Percentiles rank a stretch among this genome's conserved stretches.
These are phyloP conservation scores for Plebejus melissa DNA, from an alignment of 2,888 invertebrate species.

Conservation along the genomic window DNA sequence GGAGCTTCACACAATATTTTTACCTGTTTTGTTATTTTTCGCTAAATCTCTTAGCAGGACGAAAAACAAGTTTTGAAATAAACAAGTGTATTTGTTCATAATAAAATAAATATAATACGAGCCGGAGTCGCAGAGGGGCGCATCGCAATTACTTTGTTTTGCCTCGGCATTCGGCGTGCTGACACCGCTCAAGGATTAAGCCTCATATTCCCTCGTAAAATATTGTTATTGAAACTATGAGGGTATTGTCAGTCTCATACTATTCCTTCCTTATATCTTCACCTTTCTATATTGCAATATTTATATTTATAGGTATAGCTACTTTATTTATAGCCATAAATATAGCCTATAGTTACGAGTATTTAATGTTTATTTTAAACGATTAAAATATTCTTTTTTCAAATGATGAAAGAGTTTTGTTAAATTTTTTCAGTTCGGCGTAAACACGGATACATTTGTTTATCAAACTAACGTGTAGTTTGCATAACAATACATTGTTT, in stretches of 20 bases:
- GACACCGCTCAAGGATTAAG: constrained; percentile 43
- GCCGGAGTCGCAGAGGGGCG: constrained; percentile 48
- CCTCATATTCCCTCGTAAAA: constrained; percentile 35
- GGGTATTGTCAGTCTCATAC: constrained; percentile 8
- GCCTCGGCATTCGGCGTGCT: constrained; percentile 39
- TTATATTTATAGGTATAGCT: too few species aligned
- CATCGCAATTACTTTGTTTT: constrained; percentile 69
- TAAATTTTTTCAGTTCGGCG: background rate
- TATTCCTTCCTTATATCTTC: background rate
- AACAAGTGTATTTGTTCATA: constrained; percentile 62
- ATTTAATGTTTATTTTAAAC: too few species aligned
- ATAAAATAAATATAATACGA: constrained; percentile 60
- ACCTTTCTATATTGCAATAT: background rate
- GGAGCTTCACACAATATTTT: background rate
- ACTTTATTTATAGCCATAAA: too few species aligned
- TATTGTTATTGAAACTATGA: constrained; percentile 28
- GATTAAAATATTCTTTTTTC: background rate
- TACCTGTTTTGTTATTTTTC: constrained; percentile 43
- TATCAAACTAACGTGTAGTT: background rate
- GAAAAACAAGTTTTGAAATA: constrained; percentile 55
- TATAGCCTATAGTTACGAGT: too few species aligned
- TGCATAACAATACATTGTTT: constrained; percentile 23
- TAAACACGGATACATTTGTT: background rate
- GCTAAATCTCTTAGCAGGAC: constrained; percentile 46
- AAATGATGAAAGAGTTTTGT: background rate